A percentile compares a stretch with the other conserved stretches of the same genome.
Evolutionary conservation across 2,888 invertebrate genomes (phyloP).

Genomic region (Plutella xylostella): DNA sequence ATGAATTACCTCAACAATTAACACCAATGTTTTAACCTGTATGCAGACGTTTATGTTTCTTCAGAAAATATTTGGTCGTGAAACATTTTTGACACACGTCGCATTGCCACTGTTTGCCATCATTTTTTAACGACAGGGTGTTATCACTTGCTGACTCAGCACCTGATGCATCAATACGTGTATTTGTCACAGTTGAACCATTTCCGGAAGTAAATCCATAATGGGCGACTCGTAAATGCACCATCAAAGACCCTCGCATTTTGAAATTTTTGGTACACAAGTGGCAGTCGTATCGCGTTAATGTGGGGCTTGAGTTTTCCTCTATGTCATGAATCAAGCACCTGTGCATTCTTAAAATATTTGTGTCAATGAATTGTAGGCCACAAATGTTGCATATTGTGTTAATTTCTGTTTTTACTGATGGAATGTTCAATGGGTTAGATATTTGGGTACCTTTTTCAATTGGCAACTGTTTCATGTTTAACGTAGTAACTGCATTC

Average conservation of each 20-base stretch:
- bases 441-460: too few relatives aligned
- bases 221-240: slow-evolving; percentile 85
- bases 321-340: slow-evolving; percentile 75
- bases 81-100: slow-evolving; percentile 87
- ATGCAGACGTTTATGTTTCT: slow-evolving; percentile 89
- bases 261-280: slow-evolving; percentile 84
- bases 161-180: slow-evolving; percentile 20
- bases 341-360: slow-evolving; percentile 80
- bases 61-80: slow-evolving; percentile 89
- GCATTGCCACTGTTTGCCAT: slow-evolving; percentile 88
- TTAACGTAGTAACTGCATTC: slow-evolving; percentile 34
- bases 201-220: slow-evolving; percentile 63
- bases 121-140: slow-evolving; percentile 36
- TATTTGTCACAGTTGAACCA: slow-evolving; percentile 19
- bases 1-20: slow-evolving; percentile 54
- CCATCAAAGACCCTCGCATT: slow-evolving; percentile 85
- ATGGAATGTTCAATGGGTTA: not conserved
- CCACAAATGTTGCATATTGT: slow-evolving; percentile 77
- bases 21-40: slow-evolving; percentile 75
- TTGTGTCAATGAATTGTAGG: slow-evolving; percentile 76
- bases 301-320: slow-evolving; percentile 36
- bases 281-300: slow-evolving; percentile 76
- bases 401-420: slow-evolving; percentile 37
- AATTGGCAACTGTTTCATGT: slow-evolving; percentile 19
- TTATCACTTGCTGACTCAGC: slow-evolving; percentile 16